Base-by-base conservation (phyloP, 2,797 vertebrate species). In the Cetoscarus ocellatus region DNA sequence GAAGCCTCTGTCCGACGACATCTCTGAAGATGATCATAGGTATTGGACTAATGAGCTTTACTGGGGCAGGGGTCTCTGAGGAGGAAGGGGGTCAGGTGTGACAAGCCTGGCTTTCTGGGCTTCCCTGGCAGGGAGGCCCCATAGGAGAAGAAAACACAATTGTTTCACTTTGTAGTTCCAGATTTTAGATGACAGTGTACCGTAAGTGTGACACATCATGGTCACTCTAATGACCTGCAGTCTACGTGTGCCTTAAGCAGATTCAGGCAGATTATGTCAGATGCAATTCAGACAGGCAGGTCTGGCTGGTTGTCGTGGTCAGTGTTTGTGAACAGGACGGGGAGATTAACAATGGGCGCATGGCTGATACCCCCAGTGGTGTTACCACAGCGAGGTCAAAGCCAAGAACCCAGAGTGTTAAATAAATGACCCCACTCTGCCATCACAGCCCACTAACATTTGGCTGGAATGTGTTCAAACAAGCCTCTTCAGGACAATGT, bases 21-120 rank as follows among this genome's bases (percentile, higher is more conserved):
- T 93, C 88, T 94, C 89, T 93, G 91, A 93, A 90, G 92, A 93
- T 93, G 89, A 92, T 85, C 90, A 82, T 87, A 92, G 90, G 89
- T 93, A 94, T 94, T 92, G 91, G 91, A 93, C 90, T 94, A 94
- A 94, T 93, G 93, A 93, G 92, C 92, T 93, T 93, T 93, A 92
- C 92, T 90, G 88, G 89, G 90, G 88, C 92, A 92, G 82, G 89
- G 87, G 84, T 90, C 88, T 86, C 86, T 75, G 78, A 74, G 83
- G 82, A 84, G 77, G 75, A 86, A 86, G 83, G 77, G 86, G 77
- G 84, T 86, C 77, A 88, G 88, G 88, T 88, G 86, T 88, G 88
- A 90, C 86, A 84, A 90, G 86, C 78, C 80, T 66, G 73, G 78
- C 74, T 84, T 86, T 89, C 77, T 75, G 58, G 87, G 78, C 83